Evolutionary conservation across 2,888 invertebrate species (phyloP).

Genomic region (Tuta absoluta): DNA sequence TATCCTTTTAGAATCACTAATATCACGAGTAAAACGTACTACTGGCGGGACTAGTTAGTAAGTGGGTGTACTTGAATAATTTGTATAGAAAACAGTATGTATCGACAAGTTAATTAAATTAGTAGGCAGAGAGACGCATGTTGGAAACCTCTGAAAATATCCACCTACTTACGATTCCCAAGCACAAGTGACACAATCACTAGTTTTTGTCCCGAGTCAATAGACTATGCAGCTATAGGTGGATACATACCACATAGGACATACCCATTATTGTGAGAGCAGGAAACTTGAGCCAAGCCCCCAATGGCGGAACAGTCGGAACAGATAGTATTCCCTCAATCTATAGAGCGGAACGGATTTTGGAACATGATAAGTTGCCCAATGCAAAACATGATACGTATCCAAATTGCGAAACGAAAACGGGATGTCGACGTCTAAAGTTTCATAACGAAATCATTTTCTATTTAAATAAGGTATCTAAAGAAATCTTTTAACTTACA

Average conservation of each 20-base stretch:
- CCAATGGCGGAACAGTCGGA: slow-evolving; percentile 82
- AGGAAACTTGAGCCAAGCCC: slow-evolving; percentile 85
- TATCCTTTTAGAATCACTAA: too few species aligned
- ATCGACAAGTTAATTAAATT: neutral
- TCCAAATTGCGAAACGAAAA: slow-evolving; percentile 9
- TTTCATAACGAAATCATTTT: neutral
- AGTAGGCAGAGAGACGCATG: neutral
- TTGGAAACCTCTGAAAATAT: slow-evolving; percentile 8
- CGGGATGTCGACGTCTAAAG: too few species aligned
- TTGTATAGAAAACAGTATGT: neutral
- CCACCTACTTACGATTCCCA: slow-evolving; percentile 49
- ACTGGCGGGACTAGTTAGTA: neutral
- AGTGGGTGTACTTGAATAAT: neutral
- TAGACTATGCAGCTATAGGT: slow-evolving; percentile 45
- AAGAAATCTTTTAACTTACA: too few species aligned
- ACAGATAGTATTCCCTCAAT: slow-evolving; percentile 83
- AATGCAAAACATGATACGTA: slow-evolving; percentile 29
- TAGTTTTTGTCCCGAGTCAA: slow-evolving; percentile 64
- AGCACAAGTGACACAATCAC: slow-evolving; percentile 52
- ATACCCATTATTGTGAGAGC: slow-evolving; percentile 73
- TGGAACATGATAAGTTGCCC: slow-evolving; percentile 46
- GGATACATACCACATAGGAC: neutral
- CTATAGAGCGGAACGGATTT: slow-evolving; percentile 80
- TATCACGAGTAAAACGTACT: too few species aligned
- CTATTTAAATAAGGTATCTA: too few species aligned